Evolutionary conservation across 2,888 invertebrate genomes (phyloP).

Genomic region (Catocala sponsa): DNA sequence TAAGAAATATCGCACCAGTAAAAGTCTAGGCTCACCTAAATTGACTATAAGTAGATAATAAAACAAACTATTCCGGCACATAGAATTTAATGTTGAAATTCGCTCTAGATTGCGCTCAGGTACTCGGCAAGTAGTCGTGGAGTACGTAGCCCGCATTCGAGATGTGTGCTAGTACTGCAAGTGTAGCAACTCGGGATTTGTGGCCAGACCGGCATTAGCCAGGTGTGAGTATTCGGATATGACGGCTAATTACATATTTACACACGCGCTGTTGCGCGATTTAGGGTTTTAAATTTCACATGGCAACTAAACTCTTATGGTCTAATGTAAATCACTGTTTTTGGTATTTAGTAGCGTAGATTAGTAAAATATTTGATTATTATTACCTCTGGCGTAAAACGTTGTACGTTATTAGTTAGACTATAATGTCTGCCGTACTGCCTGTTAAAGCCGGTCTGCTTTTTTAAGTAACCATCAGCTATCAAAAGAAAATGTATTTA

Average conservation of each 20-base stretch:
- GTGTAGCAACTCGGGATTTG: slow-evolving; percentile 54
- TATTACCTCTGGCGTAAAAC: no score
- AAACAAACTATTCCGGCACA: slow-evolving; percentile 44
- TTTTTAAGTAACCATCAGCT: no score
- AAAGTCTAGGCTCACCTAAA: slow-evolving; percentile 30
- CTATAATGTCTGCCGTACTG: no score
- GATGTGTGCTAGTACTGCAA: slow-evolving; percentile 28
- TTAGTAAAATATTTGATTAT: no score
- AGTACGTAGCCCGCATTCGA: slow-evolving; percentile 38
- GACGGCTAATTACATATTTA: slow-evolving; percentile 26
- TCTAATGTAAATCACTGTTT: no score
- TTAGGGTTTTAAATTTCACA: background rate
- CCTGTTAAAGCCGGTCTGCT: no score
- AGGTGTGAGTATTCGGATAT: slow-evolving; percentile 25
- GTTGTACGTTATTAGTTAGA: no score
- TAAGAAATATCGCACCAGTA: slow-evolving; percentile 20
- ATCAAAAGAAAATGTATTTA: no score
- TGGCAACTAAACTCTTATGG: no score
- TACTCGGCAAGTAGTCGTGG: slow-evolving; percentile 23
- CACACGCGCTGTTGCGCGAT: slow-evolving; percentile 1
- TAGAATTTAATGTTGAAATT: slow-evolving; percentile 53
- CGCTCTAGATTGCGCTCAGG: slow-evolving; percentile 43
- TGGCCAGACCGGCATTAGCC: slow-evolving; percentile 39
- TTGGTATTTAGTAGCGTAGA: no score
- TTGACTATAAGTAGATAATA: slow-evolving; percentile 39